A percentile compares a stretch with the other conserved stretches of the same genome.
Evolutionary conservation across 2,113 vertebrate genomes (phyloP).

Genomic region (Cryptotis parvus): DNA sequence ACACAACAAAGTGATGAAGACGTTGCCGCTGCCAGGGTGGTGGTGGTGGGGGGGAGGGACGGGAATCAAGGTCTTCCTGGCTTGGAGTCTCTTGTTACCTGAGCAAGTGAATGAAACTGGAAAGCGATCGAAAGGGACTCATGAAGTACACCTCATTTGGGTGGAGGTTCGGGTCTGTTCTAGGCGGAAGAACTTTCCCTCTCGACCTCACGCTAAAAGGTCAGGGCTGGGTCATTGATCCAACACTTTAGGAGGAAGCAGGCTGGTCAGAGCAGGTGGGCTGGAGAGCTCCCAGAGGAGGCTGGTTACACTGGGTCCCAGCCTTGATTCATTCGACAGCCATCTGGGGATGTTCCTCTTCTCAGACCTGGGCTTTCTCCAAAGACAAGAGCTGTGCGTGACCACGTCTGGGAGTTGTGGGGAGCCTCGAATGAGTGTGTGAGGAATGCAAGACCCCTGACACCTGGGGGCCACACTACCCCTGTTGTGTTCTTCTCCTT

Average conservation of each 20-base stretch:
- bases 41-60: too few relatives aligned
- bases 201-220: background rate
- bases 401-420: background rate
- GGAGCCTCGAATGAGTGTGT: background rate
- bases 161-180: conserved; percentile 34
- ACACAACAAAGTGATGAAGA: conserved; percentile 44
- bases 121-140: conserved; percentile 53
- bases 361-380: background rate
- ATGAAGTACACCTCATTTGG: background rate
- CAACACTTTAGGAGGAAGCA: background rate
- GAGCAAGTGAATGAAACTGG: conserved; percentile 56
- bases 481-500: too few relatives aligned
- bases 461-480: background rate
- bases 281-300: background rate
- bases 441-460: background rate
- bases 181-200: background rate
- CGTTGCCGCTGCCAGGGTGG: background rate
- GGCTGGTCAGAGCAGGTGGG: background rate
- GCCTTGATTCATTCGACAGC: background rate
- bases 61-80: background rate
- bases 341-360: background rate
- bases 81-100: conserved; percentile 49
- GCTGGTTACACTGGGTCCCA: background rate
- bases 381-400: background rate
- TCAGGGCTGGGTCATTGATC: background rate